These are phyloP conservation scores for Cheilosia vulpina DNA, from an alignment of 2,888 invertebrate species.

Conservation along the genomic window DNA sequence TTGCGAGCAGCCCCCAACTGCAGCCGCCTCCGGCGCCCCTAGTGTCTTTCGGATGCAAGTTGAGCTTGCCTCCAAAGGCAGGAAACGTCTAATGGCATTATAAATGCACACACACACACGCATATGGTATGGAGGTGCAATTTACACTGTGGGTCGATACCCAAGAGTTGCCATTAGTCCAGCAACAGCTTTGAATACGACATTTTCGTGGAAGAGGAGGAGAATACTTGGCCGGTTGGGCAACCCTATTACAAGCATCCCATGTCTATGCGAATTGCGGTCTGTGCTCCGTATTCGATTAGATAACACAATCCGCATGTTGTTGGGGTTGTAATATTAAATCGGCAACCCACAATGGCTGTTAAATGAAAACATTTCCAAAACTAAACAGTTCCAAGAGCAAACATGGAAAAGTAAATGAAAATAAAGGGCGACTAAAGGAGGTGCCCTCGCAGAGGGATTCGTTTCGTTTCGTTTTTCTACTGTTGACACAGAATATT, in stretches of 20 bases:
- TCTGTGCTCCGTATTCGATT: constrained; percentile 47
- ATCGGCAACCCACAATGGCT: constrained; percentile 59
- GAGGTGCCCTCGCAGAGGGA: constrained; percentile 25
- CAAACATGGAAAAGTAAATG: constrained; percentile 54
- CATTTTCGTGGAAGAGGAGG: not conserved
- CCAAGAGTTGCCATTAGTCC: constrained; percentile 26
- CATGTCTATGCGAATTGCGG: constrained; percentile 29
- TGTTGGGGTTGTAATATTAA: constrained; percentile 65
- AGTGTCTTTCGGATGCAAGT: constrained; percentile 15
- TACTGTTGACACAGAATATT: constrained; percentile 30
- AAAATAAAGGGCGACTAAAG: constrained; percentile 40
- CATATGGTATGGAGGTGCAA: not conserved
- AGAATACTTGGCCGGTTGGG: not conserved
- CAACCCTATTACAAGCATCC: constrained; percentile 12
- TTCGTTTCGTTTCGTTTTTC: constrained; percentile 43
- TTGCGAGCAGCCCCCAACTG: constrained; percentile 35
- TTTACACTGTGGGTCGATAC: constrained; percentile 23
- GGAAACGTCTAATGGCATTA: constrained; percentile 43
- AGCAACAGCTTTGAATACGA: not conserved
- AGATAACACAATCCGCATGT: constrained; percentile 56
- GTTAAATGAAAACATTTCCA: constrained; percentile 63
- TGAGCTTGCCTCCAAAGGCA: constrained; percentile 23
- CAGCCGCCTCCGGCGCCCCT: not conserved
- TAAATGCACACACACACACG: constrained; percentile 28
- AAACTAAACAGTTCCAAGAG: constrained; percentile 17